phyloP scores from a whole-genome alignment of 2,797 vertebrate species.

The Tokudaia muenninki region DNA sequence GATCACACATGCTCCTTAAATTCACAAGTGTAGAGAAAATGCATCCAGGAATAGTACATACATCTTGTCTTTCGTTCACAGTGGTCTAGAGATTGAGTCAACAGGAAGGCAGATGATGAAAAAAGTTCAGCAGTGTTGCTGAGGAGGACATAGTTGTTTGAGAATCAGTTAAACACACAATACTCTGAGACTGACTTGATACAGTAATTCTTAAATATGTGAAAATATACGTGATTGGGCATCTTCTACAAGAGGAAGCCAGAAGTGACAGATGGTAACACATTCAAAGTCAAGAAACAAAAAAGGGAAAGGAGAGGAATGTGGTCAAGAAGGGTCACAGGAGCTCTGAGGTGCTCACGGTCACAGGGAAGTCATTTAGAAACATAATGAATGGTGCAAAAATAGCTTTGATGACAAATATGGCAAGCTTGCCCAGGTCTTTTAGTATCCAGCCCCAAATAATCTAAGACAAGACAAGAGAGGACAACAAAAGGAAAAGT shows the following conservation, averaged over 20 bases:
- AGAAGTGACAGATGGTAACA: not conserved
- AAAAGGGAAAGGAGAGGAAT: not conserved
- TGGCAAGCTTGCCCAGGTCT: too few relatives aligned
- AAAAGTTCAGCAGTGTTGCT: not conserved
- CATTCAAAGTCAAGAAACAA: not conserved
- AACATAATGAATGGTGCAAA: fast-evolving
- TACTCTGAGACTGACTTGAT: not conserved
- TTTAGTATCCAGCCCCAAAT: slow-evolving; percentile 12
- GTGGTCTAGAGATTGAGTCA: not conserved
- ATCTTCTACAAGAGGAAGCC: too few relatives aligned
- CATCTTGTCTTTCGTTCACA: not conserved
- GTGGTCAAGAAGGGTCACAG: fast-evolving
- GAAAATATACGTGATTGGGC: not conserved
- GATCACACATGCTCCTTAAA: not conserved
- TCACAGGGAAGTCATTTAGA: fast-evolving
- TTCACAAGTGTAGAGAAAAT: not conserved
- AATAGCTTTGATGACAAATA: fast-evolving
- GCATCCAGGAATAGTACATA: fast-evolving
- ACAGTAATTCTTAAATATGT: not conserved
- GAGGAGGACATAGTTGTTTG: not conserved
- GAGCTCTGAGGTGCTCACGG: fast-evolving
- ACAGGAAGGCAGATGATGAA: not conserved
- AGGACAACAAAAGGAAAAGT: not conserved
- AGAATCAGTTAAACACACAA: not conserved
- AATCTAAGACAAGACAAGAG: not conserved